A percentile compares a stretch with the other conserved stretches of the same genome.
Conservation (phyloP, 2,797 vertebrate species). For the Scleropages formosus region DNA sequence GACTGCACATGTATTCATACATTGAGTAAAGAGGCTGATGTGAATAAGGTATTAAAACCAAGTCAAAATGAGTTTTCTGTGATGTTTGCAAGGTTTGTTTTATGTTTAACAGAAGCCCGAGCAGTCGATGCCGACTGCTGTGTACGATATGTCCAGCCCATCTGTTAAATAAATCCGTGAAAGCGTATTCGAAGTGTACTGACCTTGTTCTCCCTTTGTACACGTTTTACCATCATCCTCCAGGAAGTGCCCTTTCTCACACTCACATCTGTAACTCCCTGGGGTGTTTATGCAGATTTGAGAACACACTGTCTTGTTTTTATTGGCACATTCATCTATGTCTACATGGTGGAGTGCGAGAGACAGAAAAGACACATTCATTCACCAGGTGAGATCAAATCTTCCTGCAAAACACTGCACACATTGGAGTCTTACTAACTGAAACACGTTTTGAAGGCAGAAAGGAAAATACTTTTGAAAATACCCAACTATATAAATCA, state of each 20-base stretch:
- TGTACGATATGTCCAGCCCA: not conserved
- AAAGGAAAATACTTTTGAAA: no score
- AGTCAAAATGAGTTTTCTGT: constrained; percentile 23
- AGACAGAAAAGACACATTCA: not conserved
- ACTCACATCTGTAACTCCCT: constrained; percentile 91
- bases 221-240: constrained; percentile 86
- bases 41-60: no score
- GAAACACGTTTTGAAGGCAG: not conserved
- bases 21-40: not conserved
- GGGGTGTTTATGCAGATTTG: constrained; percentile 85
- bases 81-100: not conserved
- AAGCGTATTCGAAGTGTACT: constrained; percentile 23
- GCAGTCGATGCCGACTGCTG: no score
- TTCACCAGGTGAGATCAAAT: not conserved
- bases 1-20: not conserved
- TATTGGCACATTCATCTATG: constrained; percentile 82
- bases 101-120: not conserved
- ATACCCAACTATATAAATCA: no score
- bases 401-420: not conserved
- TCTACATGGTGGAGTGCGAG: constrained; percentile 60
- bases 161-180: not conserved
- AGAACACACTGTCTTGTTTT: constrained; percentile 79
- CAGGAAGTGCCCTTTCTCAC: constrained; percentile 78
- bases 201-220: constrained; percentile 84
- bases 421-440: not conserved